Conservation (phyloP, 2,113 vertebrate genomes). For the Guaruba guarouba region DNA sequence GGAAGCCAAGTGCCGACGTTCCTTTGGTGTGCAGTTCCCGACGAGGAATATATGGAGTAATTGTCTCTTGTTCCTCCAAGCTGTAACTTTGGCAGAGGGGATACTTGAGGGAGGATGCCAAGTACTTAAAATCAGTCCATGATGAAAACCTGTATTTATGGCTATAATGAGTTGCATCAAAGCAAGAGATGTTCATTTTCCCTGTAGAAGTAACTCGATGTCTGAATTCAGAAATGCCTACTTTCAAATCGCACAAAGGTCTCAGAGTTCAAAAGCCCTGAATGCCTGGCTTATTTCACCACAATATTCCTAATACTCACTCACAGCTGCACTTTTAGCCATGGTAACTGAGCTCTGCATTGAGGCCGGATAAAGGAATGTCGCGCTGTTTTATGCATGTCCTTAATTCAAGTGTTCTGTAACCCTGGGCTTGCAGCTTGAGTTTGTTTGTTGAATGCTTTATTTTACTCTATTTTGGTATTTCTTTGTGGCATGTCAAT, state of each 20-base stretch:
- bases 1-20: conserved; percentile 51
- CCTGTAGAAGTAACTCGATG: background rate
- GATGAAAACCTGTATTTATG: conserved; percentile 52
- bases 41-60: conserved; percentile 18
- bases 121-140: conserved; percentile 40
- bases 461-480: background rate
- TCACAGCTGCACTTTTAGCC: background rate
- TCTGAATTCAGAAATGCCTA: background rate
- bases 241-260: background rate
- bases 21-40: conserved; percentile 18
- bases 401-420: background rate
- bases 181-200: background rate
- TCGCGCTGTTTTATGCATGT: accelerated
- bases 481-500: background rate
- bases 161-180: conserved; percentile 32
- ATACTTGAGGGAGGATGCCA: conserved; percentile 20
- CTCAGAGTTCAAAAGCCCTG: background rate
- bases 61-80: conserved; percentile 62
- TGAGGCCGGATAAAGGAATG: accelerated
- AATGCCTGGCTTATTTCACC: background rate
- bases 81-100: conserved; percentile 39
- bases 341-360: background rate
- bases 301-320: background rate
- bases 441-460: background rate
- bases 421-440: background rate